phyloP scores from a whole-genome alignment of 1,140 invertebrate genomes.

The Diorhabda carinulata region DNA sequence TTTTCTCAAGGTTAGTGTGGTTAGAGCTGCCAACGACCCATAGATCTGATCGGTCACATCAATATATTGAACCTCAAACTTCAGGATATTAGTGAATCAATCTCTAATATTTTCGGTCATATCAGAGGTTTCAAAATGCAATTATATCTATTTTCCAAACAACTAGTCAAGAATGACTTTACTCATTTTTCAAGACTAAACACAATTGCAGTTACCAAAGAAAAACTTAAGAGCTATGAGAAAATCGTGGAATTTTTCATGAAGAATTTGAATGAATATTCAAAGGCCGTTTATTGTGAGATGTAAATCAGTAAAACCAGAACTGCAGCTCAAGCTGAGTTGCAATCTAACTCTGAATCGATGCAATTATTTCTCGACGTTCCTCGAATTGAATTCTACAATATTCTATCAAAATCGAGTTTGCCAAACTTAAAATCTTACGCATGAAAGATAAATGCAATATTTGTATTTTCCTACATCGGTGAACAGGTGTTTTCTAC shows the following conservation, averaged over 20 bases:
- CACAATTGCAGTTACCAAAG: constrained; percentile 8
- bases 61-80: too few relatives aligned
- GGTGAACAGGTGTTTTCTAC: constrained; percentile 16
- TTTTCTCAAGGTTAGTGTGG: too few relatives aligned
- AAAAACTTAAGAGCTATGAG: constrained; percentile 13
- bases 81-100: background rate
- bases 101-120: constrained; percentile 11
- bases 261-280: constrained; percentile 6
- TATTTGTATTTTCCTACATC: constrained; percentile 12
- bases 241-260: background rate
- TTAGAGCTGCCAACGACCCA: too few relatives aligned
- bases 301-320: constrained; percentile 11
- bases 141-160: constrained; percentile 14
- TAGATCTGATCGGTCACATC: too few relatives aligned
- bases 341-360: constrained; percentile 11
- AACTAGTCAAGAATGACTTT: constrained; percentile 13
- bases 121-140: constrained; percentile 10
- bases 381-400: constrained; percentile 10
- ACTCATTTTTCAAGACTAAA: constrained; percentile 9
- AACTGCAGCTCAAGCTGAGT: constrained; percentile 11
- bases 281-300: constrained; percentile 3
- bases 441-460: constrained; percentile 4
- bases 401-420: constrained; percentile 9
- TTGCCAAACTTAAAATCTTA: constrained; percentile 9
- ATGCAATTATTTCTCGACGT: constrained; percentile 8